These are phyloP conservation scores for Rhabdophis nuchalis DNA, from an alignment of 2,797 vertebrate genomes.

Conservation along the genomic window DNA sequence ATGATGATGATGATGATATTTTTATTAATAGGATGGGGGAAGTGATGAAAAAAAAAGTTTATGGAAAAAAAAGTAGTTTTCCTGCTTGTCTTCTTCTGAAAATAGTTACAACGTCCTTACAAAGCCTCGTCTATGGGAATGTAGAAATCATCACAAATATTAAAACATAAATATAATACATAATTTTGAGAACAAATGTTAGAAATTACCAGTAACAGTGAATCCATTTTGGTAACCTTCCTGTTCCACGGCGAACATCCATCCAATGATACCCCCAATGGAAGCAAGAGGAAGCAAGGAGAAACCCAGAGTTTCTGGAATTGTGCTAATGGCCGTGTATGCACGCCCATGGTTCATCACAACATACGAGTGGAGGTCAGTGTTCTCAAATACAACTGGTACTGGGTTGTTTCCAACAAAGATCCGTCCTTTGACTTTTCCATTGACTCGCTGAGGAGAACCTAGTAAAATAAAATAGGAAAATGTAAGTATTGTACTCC, in stretches of 20 bases:
- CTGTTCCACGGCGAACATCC: slow-evolving; percentile 94
- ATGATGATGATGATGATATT: neutral
- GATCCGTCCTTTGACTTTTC: slow-evolving; percentile 86
- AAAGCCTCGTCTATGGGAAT: neutral
- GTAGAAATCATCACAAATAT: neutral
- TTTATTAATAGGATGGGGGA: neutral
- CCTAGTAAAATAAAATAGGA: slow-evolving; percentile 69
- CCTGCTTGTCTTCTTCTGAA: neutral
- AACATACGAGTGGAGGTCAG: slow-evolving; percentile 93
- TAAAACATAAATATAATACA: neutral
- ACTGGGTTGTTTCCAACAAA: slow-evolving; percentile 78
- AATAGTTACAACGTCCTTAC: neutral
- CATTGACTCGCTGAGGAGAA: slow-evolving; percentile 91
- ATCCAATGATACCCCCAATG: slow-evolving; percentile 88
- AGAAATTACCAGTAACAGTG: slow-evolving; percentile 83
- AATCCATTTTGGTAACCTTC: slow-evolving; percentile 91
- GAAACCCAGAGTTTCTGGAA: slow-evolving; percentile 78
- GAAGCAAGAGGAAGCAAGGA: slow-evolving; percentile 85
- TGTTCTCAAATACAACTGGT: slow-evolving; percentile 77
- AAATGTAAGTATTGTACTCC: neutral
- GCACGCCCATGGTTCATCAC: slow-evolving; percentile 93
- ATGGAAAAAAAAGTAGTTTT: neutral
- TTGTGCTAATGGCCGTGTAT: slow-evolving; percentile 91
- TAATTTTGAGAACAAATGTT: slow-evolving; percentile 13
- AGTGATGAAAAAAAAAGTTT: neutral